Percentiles rank a stretch among this genome's conserved stretches.
These are phyloP conservation scores for Lordiphosa mommai DNA, from an alignment of 1,140 invertebrate genomes.

Conservation along the genomic window DNA sequence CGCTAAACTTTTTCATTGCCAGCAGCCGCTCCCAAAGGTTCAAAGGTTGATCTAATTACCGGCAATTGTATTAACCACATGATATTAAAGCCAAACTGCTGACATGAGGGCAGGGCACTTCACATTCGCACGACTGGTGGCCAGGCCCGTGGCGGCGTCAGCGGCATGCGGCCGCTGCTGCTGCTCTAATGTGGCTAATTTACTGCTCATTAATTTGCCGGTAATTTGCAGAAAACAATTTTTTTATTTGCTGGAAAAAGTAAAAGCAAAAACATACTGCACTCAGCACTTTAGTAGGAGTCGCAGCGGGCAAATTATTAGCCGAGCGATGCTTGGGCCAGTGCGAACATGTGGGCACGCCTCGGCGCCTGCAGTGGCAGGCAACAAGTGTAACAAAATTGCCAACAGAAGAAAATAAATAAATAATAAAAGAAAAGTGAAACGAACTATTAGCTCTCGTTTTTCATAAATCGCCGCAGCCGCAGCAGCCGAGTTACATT, in stretches of 20 bases:
- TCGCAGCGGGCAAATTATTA: slow-evolving; percentile 38
- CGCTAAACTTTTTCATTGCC: neutral
- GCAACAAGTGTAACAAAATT: slow-evolving; percentile 48
- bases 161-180: slow-evolving; percentile 28
- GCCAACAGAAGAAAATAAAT: slow-evolving; percentile 51
- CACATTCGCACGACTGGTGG: neutral
- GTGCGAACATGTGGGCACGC: slow-evolving; percentile 44
- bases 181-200: slow-evolving; percentile 69
- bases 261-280: slow-evolving; percentile 50
- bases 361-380: slow-evolving; percentile 45
- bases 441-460: slow-evolving; percentile 75
- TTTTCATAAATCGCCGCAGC: slow-evolving; percentile 62
- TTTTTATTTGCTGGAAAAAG: slow-evolving; percentile 65
- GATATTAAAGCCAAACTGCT: slow-evolving; percentile 15
- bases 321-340: neutral
- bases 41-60: slow-evolving; percentile 38
- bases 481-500: slow-evolving; percentile 54
- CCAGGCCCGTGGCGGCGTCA: slow-evolving; percentile 12
- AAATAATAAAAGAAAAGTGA: slow-evolving; percentile 78
- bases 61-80: slow-evolving; percentile 26
- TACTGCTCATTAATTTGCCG: slow-evolving; percentile 72
- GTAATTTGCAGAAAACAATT: slow-evolving; percentile 68
- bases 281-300: slow-evolving; percentile 20
- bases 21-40: slow-evolving; percentile 13
- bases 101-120: neutral